phyloP scores from a whole-genome alignment of 1,140 invertebrate genomes.

The Phymorhynchus buccinoides region DNA sequence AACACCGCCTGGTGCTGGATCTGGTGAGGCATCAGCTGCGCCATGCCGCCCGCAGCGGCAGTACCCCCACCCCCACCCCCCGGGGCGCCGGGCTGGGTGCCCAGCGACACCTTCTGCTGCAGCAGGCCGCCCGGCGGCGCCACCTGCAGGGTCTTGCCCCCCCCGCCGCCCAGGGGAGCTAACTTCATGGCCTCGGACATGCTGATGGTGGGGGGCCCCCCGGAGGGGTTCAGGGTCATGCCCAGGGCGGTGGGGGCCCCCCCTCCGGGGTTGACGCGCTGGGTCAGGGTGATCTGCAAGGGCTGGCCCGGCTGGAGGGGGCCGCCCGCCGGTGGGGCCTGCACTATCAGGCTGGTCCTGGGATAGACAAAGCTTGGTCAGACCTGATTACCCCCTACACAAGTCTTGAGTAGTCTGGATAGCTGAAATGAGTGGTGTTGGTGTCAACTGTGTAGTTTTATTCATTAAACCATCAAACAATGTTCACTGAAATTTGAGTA shows the following conservation, averaged over 20 bases:
- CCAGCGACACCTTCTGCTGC: constrained; percentile 21
- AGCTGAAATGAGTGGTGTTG: too few species aligned
- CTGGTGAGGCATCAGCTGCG: too few species aligned
- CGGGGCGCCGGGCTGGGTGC: not conserved
- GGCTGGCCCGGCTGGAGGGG: not conserved
- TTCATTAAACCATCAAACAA: too few species aligned
- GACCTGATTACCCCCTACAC: too few species aligned
- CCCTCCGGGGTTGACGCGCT: constrained; percentile 19
- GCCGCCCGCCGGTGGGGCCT: not conserved
- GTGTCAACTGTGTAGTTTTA: too few species aligned
- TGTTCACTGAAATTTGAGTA: too few species aligned
- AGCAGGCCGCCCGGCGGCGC: not conserved
- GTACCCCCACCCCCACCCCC: constrained; percentile 3
- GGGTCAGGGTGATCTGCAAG: constrained; percentile 36
- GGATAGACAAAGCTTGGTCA: too few species aligned
- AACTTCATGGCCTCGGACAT: not conserved
- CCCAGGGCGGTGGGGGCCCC: not conserved
- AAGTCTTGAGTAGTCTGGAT: too few species aligned
- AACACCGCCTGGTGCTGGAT: constrained; percentile 28
- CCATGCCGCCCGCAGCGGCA: too few species aligned
- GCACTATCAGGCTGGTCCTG: constrained; percentile 34
- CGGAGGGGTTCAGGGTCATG: not conserved
- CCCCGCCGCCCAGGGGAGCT: constrained; percentile 10
- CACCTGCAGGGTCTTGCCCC: constrained; percentile 29
- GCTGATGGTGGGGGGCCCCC: not conserved